Evolutionary conservation across 2,113 vertebrate species (phyloP), one percentile per base, ranked within the genome.

Genomic region (Chloropsis cyanopogon): DNA sequence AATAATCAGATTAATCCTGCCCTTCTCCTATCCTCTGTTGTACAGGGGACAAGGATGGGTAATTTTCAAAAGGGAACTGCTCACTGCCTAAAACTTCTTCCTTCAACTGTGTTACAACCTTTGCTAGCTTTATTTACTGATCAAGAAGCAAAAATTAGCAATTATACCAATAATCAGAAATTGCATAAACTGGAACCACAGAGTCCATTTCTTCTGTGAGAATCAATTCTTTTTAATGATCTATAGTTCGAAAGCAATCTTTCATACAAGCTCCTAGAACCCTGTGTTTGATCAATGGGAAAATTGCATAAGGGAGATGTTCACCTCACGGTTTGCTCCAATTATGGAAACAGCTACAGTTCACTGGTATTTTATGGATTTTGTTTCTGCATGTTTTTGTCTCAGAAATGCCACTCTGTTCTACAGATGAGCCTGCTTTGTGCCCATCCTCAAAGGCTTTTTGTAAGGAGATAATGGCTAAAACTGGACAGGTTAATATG

Each of bases 41-140:
- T 47, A 33, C 3, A 25, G 6, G 14, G 4, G 3, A 79, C 0
- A 2, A 81, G 6, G 24, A 65, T 0, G 5, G 9, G 18, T 47
- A 19, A 18, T 56, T 66, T 66, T 64, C 20, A 41, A 80, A 94
- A 53, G 12, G 33, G 12, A 69, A 49, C 29, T 31, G 8, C 14
- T 83, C 21, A 33, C 20, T 69, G 31, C 21, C 28, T 28, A 47
- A 33, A 89, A 52, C 5, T 18, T 81, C 20, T 33, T 76, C 35
- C 21, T 83, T 6, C 20, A 71, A 17, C 12, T 72, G 4, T n/a
- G 16, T 39, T 66, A 47, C 14, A 52, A 46, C 6, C 42, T 66
- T 31, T 49, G 12, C 11, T 75, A 35, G 6, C 17, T 53, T 63
- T 69, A 49, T 64, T 68, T 56, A 64, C 29, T 39, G 23, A 54